Evolutionary conservation across 2,113 vertebrate species (phyloP).

Genomic region (Pelodiscus sinensis): DNA sequence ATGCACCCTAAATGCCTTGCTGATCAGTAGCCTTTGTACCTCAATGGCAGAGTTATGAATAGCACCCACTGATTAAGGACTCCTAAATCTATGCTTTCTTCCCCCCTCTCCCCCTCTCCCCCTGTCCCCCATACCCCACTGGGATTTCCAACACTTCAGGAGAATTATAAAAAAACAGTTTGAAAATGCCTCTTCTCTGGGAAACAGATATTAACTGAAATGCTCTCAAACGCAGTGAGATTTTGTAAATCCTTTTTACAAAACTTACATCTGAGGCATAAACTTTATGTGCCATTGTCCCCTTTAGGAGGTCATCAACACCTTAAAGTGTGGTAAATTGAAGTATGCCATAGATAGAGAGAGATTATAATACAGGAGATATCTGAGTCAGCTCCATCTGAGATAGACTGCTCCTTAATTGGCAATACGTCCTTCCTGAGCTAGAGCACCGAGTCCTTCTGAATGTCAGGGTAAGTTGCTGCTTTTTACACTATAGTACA

Average conservation of each 20-base stretch:
- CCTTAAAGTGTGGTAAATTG: neutral
- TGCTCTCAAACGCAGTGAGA: neutral
- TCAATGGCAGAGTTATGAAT: neutral
- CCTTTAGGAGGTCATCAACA: neutral
- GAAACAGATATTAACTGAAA: fast-evolving
- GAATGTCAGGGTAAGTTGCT: neutral
- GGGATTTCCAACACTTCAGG: neutral
- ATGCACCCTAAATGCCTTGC: neutral
- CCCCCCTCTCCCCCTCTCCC: too few relatives aligned
- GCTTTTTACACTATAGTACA: neutral
- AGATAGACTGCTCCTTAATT: neutral
- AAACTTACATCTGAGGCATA: neutral
- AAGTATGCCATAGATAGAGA: neutral
- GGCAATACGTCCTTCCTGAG: neutral
- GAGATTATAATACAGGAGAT: neutral
- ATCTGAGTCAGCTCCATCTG: neutral
- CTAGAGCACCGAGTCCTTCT: neutral
- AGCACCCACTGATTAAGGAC: neutral
- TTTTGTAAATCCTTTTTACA: neutral
- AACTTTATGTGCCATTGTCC: neutral
- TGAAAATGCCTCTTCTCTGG: neutral
- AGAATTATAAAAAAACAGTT: neutral
- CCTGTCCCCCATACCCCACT: too few relatives aligned
- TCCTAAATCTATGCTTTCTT: neutral
- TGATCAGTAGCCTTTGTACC: neutral